Conservation (phyloP, 2,113 vertebrate species). For the Danionella cerebrum region DNA sequence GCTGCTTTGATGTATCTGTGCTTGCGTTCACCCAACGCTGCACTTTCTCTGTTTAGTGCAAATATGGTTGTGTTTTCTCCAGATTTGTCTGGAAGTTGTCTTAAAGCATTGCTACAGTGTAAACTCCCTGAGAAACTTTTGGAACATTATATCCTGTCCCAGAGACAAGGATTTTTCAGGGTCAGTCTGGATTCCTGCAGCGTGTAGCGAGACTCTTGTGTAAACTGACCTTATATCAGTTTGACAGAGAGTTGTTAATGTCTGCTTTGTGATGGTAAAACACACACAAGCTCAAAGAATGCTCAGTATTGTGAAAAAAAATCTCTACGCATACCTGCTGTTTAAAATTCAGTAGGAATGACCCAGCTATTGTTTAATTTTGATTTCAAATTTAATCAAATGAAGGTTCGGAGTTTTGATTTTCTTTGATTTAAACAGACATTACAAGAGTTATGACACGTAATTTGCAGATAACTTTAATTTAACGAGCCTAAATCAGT, state of each 20-base stretch:
- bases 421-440: too few relatives aligned
- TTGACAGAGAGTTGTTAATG: neutral
- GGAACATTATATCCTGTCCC: constrained; percentile 11
- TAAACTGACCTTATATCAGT: neutral
- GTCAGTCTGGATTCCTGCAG: neutral
- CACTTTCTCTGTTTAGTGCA: neutral
- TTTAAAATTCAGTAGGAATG: too few relatives aligned
- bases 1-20: neutral
- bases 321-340: too few relatives aligned
- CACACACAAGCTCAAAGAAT: too few relatives aligned
- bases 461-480: too few relatives aligned
- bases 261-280: neutral
- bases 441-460: too few relatives aligned
- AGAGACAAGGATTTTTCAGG: neutral
- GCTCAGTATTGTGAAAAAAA: too few relatives aligned
- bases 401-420: too few relatives aligned
- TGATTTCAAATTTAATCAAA: too few relatives aligned
- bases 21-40: neutral
- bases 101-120: neutral
- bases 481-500: too few relatives aligned
- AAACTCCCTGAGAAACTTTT: neutral
- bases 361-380: too few relatives aligned
- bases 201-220: neutral
- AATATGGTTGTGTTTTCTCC: constrained; percentile 7
- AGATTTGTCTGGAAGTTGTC: constrained; percentile 17